Base-by-base conservation (phyloP, 92 coral and sea anemone species). In the Porites evermanni region DNA sequence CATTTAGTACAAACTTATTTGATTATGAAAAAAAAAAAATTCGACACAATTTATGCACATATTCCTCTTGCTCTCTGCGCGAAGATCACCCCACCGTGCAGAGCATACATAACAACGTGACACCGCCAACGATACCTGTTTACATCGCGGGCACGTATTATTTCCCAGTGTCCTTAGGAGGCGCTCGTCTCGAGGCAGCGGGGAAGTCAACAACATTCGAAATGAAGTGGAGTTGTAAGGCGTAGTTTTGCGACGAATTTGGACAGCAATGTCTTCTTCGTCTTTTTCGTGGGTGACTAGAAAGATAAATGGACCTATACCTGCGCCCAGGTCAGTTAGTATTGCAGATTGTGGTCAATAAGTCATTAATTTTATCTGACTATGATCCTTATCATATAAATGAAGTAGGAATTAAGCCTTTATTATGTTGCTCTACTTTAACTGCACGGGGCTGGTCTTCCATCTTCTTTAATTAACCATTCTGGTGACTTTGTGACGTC, bases 201-300 rank as follows among this genome's bases (percentile, higher is more conserved):
- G 23, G 24, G 12, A 56, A 56, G 8, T 69, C 60, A 74, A 12
- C 29, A 44, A 74, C 16, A 74, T 53, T 75, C 32, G 29, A 74
- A 21, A 79, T 79, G 56, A 78, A 52, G 14, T 59, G 2, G 53
- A 38, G 7, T 20, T 12, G 50, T 29, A 18, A 21, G 16, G 13
- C 18, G 56, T 12, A 54, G 47, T 1, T 20, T 20, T 74, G 47
- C 47, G 51, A 38, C 18, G 65, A 84, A 29, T 59, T 18, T 32
- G 51, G 65, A 21, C 47, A n/a, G 14, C 21, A 44, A 83, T 83
- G 87, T 73, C 87, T 63, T 61, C 87, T 8, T 63, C 87, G 53
- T 11, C 90, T 44, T 88, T 90, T 60, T 79, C 88, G 71, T 94
- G 98, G 98, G 93, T 88, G 56, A 93, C 79, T 50, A 82, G 96